phyloP scores from a whole-genome alignment of 2,113 vertebrate genomes.

The Nipponia nippon region DNA sequence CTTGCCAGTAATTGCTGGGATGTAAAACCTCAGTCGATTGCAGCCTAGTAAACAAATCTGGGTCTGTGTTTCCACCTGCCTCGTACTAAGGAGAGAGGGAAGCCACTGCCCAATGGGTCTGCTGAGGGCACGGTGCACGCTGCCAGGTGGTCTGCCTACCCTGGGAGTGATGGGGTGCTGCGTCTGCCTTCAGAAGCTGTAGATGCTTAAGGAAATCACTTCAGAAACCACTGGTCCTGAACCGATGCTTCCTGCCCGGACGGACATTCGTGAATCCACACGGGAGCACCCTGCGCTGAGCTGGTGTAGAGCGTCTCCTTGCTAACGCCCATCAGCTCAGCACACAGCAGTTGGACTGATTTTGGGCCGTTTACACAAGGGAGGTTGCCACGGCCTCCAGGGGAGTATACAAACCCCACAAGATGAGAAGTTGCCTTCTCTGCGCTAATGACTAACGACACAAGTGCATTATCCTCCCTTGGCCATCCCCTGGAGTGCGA shows the following conservation, averaged over 20 bases:
- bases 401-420: neutral
- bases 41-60: slow-evolving; percentile 9
- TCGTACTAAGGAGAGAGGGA: neutral
- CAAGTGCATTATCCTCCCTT: neutral
- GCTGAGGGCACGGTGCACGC: rapidly evolving
- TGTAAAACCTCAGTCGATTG: neutral
- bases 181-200: neutral
- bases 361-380: rapidly evolving
- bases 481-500: neutral
- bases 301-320: neutral
- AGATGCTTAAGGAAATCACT: neutral
- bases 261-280: rapidly evolving
- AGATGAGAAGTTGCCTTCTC: neutral
- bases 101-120: rapidly evolving
- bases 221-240: neutral
- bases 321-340: neutral
- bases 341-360: neutral
- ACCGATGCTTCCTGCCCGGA: rapidly evolving
- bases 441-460: neutral
- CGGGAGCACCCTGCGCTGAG: neutral
- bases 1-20: neutral
- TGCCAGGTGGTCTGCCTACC: rapidly evolving
- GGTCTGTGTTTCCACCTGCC: neutral
- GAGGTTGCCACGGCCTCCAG: neutral
- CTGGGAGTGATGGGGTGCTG: rapidly evolving